Percentiles rank a stretch among this genome's conserved stretches.
Conservation (phyloP, 2,888 invertebrate species). For the Plebejus melissa region DNA sequence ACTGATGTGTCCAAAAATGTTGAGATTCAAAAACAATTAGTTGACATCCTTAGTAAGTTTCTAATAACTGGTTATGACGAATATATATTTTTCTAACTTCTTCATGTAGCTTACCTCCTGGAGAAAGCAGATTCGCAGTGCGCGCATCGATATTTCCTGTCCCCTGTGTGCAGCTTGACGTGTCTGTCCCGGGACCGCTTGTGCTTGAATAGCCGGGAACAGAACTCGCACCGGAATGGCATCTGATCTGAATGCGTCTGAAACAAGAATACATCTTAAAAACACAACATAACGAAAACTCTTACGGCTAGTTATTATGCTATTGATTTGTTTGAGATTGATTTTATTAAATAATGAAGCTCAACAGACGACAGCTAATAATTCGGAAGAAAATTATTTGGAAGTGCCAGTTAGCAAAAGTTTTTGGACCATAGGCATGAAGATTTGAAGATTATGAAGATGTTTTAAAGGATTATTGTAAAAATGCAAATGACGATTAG, state of each 20-base stretch:
- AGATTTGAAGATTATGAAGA: constrained; percentile 42
- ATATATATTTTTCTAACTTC: background rate
- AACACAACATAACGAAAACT: background rate
- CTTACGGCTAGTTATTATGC: too few species aligned
- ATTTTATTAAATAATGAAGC: too few species aligned
- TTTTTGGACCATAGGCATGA: constrained; percentile 31
- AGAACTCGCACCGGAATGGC: constrained; percentile 95
- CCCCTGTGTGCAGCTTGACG: constrained; percentile 94
- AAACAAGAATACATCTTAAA: constrained; percentile 60
- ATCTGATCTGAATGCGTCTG: constrained; percentile 95
- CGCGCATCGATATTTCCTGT: constrained; percentile 92
- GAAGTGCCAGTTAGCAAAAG: too few species aligned
- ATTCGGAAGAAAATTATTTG: too few species aligned
- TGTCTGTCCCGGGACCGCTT: constrained; percentile 96
- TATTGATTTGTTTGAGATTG: too few species aligned
- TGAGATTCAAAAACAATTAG: too few species aligned
- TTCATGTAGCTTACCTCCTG: constrained; percentile 82
- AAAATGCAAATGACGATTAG: constrained; percentile 64
- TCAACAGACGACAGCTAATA: too few species aligned
- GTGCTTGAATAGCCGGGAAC: constrained; percentile 95
- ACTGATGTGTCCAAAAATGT: too few species aligned
- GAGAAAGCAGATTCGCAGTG: constrained; percentile 96
- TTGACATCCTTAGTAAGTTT: background rate
- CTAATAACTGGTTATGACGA: background rate
- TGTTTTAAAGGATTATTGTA: constrained; percentile 64